phyloP scores from a whole-genome alignment of 1,140 invertebrate genomes.

The Protaetia brevitarsis region DNA sequence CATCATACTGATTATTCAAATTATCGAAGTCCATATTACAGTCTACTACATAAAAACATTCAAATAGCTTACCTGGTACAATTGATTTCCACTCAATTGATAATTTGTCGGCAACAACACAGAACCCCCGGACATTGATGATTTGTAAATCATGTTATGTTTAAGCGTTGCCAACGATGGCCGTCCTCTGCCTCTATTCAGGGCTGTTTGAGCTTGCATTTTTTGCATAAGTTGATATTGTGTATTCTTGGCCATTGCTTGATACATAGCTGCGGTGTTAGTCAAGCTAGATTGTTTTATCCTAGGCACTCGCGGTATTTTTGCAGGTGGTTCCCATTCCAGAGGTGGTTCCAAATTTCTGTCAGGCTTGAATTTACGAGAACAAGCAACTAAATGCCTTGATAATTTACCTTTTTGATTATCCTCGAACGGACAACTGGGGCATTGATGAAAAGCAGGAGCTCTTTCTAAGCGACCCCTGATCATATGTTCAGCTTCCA shows the following conservation, averaged over 20 bases:
- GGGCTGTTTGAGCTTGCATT: constrained; percentile 41
- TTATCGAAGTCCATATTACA: too few relatives aligned
- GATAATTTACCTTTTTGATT: constrained; percentile 91
- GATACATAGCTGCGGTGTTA: constrained; percentile 46
- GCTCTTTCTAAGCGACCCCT: constrained; percentile 76
- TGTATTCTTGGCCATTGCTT: constrained; percentile 49
- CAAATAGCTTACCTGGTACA: constrained; percentile 57
- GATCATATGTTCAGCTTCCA: constrained; percentile 84
- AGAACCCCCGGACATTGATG: constrained; percentile 50
- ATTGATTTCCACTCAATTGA: constrained; percentile 59
- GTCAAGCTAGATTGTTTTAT: constrained; percentile 50
- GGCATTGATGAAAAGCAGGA: constrained; percentile 85
- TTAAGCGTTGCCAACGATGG: constrained; percentile 39
- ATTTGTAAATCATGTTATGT: constrained; percentile 57
- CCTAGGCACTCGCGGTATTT: constrained; percentile 74
- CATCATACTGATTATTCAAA: too few relatives aligned
- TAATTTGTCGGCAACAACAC: constrained; percentile 59
- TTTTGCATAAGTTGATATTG: constrained; percentile 57
- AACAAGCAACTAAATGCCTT: constrained; percentile 83
- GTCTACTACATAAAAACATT: not conserved
- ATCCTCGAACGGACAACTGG: constrained; percentile 92
- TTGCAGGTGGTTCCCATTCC: constrained; percentile 90
- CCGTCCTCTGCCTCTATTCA: constrained; percentile 46
- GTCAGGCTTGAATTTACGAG: constrained; percentile 86
- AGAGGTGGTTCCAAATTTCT: constrained; percentile 73